Evolutionary conservation across 2,888 invertebrate species (phyloP), one percentile per base, ranked within the genome.

Genomic region (Frankliniella fusca): DNA sequence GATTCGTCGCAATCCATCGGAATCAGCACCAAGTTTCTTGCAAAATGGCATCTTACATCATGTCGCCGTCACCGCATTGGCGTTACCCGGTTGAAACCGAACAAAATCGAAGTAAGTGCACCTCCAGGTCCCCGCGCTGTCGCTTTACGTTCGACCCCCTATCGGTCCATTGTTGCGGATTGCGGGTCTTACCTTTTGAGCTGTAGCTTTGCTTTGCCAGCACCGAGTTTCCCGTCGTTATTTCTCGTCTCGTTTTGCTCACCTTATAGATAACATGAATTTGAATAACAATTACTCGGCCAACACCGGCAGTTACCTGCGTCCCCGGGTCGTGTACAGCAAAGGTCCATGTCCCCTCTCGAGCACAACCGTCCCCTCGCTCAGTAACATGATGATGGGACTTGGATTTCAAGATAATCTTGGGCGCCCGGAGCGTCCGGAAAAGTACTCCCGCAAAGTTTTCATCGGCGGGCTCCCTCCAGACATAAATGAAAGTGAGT

Each of bases 391-490:
- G 27, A 76, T 76, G 70, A 76, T 76, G 70, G 70, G 70, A 9
- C 9, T 76, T 23, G 70, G 70, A 1, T 27, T 76, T 27, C 70
- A 76, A 27, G 70, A 76, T 10, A 76, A 23, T 27, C 70, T 38
- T 5, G 38, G 38, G 3, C 38, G 94, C 85, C 94, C 95, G 50
- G 95, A 95, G 89, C 86, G 86, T 85, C 94, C 94, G 61, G 95
- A 95, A 88, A 90, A 95, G 83, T 95, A 94, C 90, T 95, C 95
- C 83, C 92, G 98, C 85, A 99, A 99, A 90, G 99, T 99, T 82
- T 99, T 99, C 88, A 98, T 99, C 70, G 99, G 98, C 5, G 99
- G 99, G 0, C 90, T 99, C 85, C 99, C 99, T 49, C 99, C 99
- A 0, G 99, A 99, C 87, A 99, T 99, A 84, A 98, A 98, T 87